Evolutionary conservation across 2,888 invertebrate species (phyloP), one percentile per base, ranked within the genome.

Genomic region (Chymomyza fuscimana): DNA sequence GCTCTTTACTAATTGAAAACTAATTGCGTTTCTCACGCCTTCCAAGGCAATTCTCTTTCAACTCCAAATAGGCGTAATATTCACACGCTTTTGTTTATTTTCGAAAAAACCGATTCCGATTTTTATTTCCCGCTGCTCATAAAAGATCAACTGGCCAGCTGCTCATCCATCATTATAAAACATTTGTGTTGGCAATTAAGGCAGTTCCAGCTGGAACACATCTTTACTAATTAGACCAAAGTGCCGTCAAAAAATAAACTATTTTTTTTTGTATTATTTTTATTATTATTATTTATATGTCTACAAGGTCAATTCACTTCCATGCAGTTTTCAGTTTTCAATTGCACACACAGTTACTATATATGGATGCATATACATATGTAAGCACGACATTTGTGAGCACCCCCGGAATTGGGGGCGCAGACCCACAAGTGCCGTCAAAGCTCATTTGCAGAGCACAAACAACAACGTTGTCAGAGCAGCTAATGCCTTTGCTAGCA

Each of bases 1-100:
- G 56, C 19, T 22, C 16, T 19, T 16, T 25, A 19, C 56, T 64
- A 76, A 73, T 76, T 71, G 74, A 77, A 76, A 70, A 72, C 67
- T 63, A 74, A 82, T 82, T 74, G 83, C 81, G 76, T 82, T 86
- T 87, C 86, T 76, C 81, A 87, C 83, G 80, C 87, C 70, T 60
- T 64, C n/a, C n/a, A 4, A 16, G 9, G 69, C 54, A 25, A 25
- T 25, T 25, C 4, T 25, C 63, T 46, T 78, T 72, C 50, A 10
- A 15, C 10, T 50, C 4, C 50, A 3, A 50, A 12, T 12, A 54
- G 16, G 54, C 54, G 40, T 7, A 46, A 12, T 10, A 12, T 46
- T 81, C 81, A 77, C 73, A 78, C 78, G 72, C 79, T 65, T 63
- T 67, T 50, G 51, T 69, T 79, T 70, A 69, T 66, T 83, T 88